phyloP scores from a whole-genome alignment of 2,888 invertebrate genomes.

The Morinoia aosen region DNA sequence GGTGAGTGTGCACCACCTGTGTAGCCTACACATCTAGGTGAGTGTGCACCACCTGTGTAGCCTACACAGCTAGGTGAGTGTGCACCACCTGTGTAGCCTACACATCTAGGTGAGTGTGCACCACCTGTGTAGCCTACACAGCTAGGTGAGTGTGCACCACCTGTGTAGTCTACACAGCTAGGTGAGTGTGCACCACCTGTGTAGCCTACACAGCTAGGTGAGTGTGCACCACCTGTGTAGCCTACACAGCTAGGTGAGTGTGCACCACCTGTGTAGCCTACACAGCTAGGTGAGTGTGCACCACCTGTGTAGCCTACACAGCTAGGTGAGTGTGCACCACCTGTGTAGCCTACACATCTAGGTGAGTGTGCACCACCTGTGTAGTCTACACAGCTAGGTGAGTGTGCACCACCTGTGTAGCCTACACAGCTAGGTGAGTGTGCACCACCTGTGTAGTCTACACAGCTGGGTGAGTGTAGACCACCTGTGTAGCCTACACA shows the following conservation, averaged over 20 bases:
- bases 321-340: background rate
- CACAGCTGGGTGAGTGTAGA: background rate
- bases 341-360: background rate
- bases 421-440: constrained; percentile 68
- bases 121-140: background rate
- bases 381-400: background rate
- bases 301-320: background rate
- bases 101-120: background rate
- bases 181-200: background rate
- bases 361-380: constrained; percentile 68
- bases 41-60: background rate
- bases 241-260: background rate
- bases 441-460: background rate
- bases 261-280: background rate
- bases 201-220: constrained; percentile 68
- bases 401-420: background rate
- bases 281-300: constrained; percentile 68
- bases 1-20: background rate
- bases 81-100: background rate
- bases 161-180: background rate
- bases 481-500: background rate
- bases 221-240: background rate
- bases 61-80: constrained; percentile 68
- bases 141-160: constrained; percentile 68
- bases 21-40: background rate